Evolutionary conservation across 2,797 vertebrate genomes (phyloP), one percentile per base, ranked within the genome.

Genomic region (Lepidocolaptes lacrymiger): DNA sequence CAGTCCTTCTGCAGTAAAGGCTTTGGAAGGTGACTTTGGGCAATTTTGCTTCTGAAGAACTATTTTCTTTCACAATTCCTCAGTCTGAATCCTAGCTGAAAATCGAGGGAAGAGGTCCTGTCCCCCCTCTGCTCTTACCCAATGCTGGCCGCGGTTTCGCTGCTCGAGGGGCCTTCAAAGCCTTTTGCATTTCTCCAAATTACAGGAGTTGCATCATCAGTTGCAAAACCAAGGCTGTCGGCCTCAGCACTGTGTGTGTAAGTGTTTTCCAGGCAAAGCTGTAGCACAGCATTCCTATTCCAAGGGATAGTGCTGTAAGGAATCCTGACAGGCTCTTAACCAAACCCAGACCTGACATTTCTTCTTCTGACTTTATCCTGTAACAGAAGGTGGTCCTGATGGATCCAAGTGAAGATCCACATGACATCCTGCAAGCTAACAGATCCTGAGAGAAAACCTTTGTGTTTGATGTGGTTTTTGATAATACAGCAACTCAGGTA

Each of bases 401-500:
- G 96, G 97, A 97, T 82, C 98, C 97, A 7, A 74, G 39, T 0
- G 71, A 96, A 85, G 97, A 97, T 71, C 75, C 95, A 0, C 96
- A 95, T 56, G 96, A 98, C 83, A 44, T 89, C 9, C 74, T 94
- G 44, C 26, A 75, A n/a, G 58, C 91, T 6, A 97, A 97, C 58
- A 93, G 96, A 46, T 97, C 97, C 28, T 15, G 64, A 83, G 97
- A 97, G 49, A 96, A 97, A 78, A 89, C 93, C 8, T 97, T 98
- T 68, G 92, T 97, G 21, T 98, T 98, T 23, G 95, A 97, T 48
- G 20, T 32, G 8, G 95, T 30, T 43, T 98, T 98, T 23, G 96
- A 97, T 78, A 91, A 91, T 58, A 89, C 55, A 3, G 92, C 97
- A 4, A 91, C 97, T 4, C 98, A 98, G 98, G 96, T 98, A 92